Evolutionary conservation across 2,797 vertebrate genomes (phyloP).

Genomic region (Cetoscarus ocellatus): DNA sequence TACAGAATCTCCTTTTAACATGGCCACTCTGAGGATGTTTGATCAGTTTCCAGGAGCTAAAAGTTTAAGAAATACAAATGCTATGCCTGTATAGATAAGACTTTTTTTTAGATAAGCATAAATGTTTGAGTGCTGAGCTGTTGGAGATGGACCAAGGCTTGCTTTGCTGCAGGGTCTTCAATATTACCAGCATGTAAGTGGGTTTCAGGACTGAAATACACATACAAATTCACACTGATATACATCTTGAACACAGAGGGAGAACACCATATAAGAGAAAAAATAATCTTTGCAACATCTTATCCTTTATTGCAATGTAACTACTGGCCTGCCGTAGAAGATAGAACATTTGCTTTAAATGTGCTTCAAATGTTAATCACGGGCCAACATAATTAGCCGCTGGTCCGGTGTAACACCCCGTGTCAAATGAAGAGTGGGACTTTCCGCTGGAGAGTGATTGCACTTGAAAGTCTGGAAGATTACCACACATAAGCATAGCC

Average conservation of each 20-base stretch:
- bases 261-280: slow-evolving; percentile 5
- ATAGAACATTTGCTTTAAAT: slow-evolving; percentile 71
- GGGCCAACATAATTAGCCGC: slow-evolving; percentile 70
- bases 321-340: slow-evolving; percentile 42
- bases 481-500: slow-evolving; percentile 78
- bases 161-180: slow-evolving; percentile 25
- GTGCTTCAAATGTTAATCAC: slow-evolving; percentile 77
- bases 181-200: slow-evolving; percentile 33
- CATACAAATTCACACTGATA: slow-evolving; percentile 5
- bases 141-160: slow-evolving; percentile 13
- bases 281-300: slow-evolving; percentile 8
- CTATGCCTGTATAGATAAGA: slow-evolving; percentile 30
- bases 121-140: slow-evolving; percentile 28
- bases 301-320: slow-evolving; percentile 58
- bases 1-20: slow-evolving; percentile 4
- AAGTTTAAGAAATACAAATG: slow-evolving; percentile 33
- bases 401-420: slow-evolving; percentile 66
- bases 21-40: not conserved
- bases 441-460: slow-evolving; percentile 70
- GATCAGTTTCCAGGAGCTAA: slow-evolving; percentile 13
- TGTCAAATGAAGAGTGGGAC: slow-evolving; percentile 75
- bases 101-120: slow-evolving; percentile 36
- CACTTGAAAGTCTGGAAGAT: slow-evolving; percentile 80
- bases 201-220: slow-evolving; percentile 34
- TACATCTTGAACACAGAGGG: slow-evolving; percentile 13